Percentiles rank a stretch among this genome's conserved stretches.
Evolutionary conservation across 2,888 invertebrate genomes (phyloP).

Genomic region (Andrena bicolor): DNA sequence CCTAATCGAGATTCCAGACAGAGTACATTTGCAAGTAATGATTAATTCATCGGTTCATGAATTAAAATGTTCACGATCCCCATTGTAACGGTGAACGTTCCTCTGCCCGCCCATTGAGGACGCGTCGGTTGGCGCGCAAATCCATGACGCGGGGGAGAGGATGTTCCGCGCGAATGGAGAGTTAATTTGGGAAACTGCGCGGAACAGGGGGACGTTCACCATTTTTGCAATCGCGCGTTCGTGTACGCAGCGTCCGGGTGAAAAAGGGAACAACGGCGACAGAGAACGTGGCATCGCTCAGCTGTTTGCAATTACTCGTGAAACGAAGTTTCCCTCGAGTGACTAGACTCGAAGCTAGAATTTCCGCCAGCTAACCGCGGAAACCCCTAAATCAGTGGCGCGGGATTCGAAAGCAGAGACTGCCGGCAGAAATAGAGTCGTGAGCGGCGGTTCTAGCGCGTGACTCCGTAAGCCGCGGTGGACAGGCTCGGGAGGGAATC

Average conservation of each 20-base stretch:
- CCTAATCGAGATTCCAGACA: conserved; percentile 69
- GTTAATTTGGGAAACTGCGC: conserved; percentile 62
- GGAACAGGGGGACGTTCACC: conserved; percentile 35
- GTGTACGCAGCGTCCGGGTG: neutral
- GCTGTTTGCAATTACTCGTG: neutral
- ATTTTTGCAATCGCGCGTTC: neutral
- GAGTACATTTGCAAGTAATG: conserved; percentile 71
- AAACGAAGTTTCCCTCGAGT: neutral
- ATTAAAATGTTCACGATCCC: conserved; percentile 75
- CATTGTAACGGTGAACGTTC: conserved; percentile 72
- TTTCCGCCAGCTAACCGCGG: conserved; percentile 23
- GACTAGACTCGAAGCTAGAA: conserved; percentile 3
- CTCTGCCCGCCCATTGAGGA: conserved; percentile 60
- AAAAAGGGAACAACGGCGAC: neutral
- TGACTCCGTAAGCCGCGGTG: conserved; percentile 40
- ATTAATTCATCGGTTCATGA: conserved; percentile 75
- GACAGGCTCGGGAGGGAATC: neutral
- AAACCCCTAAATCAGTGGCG: conserved; percentile 5
- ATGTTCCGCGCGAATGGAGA: conserved; percentile 61
- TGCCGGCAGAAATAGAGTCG: conserved; percentile 14
- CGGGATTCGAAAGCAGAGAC: conserved; percentile 6
- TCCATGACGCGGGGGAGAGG: conserved; percentile 51
- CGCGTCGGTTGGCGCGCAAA: conserved; percentile 57
- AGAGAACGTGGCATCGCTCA: conserved; percentile 4
- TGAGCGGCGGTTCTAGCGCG: conserved; percentile 3